Percentiles rank a stretch among this genome's conserved stretches.
phyloP scores from a whole-genome alignment of 2,888 invertebrate species.

The Miltochrista miniata region DNA sequence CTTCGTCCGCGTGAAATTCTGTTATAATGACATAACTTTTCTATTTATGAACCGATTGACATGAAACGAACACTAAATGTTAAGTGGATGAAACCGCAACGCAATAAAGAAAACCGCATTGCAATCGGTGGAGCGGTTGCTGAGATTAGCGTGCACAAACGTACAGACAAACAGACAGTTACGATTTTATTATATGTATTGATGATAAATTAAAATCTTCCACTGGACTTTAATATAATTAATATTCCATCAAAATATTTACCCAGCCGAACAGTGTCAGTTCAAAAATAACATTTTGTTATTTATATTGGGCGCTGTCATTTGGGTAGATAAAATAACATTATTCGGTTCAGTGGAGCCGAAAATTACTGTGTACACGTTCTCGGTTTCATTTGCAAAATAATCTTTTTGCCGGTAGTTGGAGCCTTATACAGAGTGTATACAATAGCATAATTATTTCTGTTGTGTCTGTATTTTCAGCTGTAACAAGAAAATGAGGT shows the following conservation, averaged over 20 bases:
- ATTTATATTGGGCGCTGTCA: slow-evolving; percentile 66
- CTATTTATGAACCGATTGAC: no score
- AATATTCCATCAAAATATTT: slow-evolving; percentile 25
- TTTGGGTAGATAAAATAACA: slow-evolving; percentile 72
- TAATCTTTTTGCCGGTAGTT: slow-evolving; percentile 29
- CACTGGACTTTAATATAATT: neutral
- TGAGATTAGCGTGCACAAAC: no score
- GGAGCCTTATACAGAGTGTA: neutral
- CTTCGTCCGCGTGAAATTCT: no score
- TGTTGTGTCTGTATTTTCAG: neutral
- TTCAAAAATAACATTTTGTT: slow-evolving; percentile 47
- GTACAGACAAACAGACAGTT: no score
- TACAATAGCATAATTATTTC: slow-evolving; percentile 9
- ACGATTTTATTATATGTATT: no score
- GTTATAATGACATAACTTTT: no score
- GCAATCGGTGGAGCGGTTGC: no score
- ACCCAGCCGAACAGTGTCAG: slow-evolving; percentile 13
- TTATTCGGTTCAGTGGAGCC: slow-evolving; percentile 63
- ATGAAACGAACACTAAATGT: no score
- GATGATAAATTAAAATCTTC: no score
- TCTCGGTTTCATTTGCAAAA: slow-evolving; percentile 40
- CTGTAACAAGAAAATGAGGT: neutral
- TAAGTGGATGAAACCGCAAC: no score
- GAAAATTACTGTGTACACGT: slow-evolving; percentile 64
- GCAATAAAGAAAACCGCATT: no score